Evolutionary conservation across 2,888 invertebrate genomes (phyloP).

Genomic region (Diogma glabrata): DNA sequence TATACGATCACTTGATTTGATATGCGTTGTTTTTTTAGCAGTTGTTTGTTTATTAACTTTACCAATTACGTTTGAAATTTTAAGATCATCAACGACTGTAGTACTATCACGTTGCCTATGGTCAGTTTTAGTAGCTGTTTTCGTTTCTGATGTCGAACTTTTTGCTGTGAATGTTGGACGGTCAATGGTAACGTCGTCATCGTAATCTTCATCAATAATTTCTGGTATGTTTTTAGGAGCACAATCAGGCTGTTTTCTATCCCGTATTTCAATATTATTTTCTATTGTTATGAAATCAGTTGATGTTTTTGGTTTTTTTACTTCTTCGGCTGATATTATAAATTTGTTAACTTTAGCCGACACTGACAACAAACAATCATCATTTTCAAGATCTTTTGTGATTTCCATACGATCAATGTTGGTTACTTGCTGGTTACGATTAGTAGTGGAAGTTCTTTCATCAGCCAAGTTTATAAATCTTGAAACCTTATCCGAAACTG

Average conservation of each 20-base stretch:
- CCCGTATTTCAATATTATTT: not conserved
- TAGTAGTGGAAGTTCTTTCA: constrained; percentile 35
- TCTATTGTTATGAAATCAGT: constrained; percentile 16
- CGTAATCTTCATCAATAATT: not conserved
- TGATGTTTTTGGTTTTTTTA: constrained; percentile 34
- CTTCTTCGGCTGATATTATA: constrained; percentile 41
- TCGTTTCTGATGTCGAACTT: no score
- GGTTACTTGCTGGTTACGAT: constrained; percentile 16
- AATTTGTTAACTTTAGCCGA: constrained; percentile 59
- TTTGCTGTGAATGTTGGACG: no score
- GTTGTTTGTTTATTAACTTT: no score
- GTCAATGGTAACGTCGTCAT: no score
- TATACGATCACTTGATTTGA: no score
- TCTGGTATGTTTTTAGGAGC: no score
- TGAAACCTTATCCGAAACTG: constrained; percentile 52
- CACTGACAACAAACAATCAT: constrained; percentile 53
- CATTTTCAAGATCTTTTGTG: constrained; percentile 35
- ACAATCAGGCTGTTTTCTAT: not conserved
- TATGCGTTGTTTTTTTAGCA: no score
- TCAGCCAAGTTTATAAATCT: constrained; percentile 52
- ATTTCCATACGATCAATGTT: constrained; percentile 4
- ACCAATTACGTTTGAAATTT: no score
- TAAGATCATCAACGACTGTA: no score
- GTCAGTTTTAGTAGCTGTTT: no score
- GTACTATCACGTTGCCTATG: no score